Conservation (phyloP, 2,888 invertebrate genomes). For the Leucophenga montana region DNA sequence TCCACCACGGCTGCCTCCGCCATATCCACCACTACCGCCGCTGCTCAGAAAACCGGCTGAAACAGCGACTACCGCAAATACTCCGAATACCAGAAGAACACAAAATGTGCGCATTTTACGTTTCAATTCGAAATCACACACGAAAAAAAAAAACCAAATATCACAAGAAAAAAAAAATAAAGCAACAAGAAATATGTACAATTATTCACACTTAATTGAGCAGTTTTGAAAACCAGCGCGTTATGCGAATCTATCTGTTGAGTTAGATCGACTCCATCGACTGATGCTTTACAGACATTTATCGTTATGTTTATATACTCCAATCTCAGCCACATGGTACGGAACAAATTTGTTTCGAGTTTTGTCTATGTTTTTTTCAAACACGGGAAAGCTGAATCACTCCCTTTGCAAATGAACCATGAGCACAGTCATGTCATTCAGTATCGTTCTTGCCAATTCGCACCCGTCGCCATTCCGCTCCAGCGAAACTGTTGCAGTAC, state of each 20-base stretch:
- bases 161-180: constrained; percentile 1
- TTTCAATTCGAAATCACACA: not conserved
- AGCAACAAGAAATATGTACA: not conserved
- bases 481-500: too few relatives aligned
- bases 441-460: too few relatives aligned
- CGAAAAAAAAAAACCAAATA: not conserved
- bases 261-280: not conserved
- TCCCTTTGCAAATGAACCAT: constrained; percentile 18
- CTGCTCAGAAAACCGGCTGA: constrained; percentile 54
- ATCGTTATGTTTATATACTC: constrained; percentile 29
- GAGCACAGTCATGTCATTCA: too few relatives aligned
- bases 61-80: constrained; percentile 49
- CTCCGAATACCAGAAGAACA: constrained; percentile 51
- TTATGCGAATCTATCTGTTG: too few relatives aligned
- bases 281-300: constrained; percentile 6
- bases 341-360: constrained; percentile 6
- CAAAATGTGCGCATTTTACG: constrained; percentile 57
- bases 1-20: constrained; percentile 22
- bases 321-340: not conserved
- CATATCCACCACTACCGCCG: constrained; percentile 49
- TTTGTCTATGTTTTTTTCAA: not conserved
- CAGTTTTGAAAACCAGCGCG: too few relatives aligned
- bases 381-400: constrained; percentile 11
- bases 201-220: too few relatives aligned
- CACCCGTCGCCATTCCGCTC: too few relatives aligned